Conservation (phyloP, 1,140 invertebrate species). For the Saxidomus purpurata region DNA sequence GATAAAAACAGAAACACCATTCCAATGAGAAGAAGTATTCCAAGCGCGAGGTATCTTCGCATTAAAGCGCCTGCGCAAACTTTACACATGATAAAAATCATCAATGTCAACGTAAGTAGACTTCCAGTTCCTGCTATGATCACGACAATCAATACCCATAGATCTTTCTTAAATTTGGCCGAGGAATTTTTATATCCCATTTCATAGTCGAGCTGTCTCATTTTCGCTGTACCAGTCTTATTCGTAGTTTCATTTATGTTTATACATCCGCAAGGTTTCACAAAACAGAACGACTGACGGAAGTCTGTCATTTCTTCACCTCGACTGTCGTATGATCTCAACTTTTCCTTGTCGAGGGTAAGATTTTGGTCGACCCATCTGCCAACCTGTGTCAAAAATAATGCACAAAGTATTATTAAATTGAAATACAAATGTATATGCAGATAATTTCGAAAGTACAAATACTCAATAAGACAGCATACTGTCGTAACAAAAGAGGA, state of each 20-base stretch:
- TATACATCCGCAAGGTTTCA: constrained; percentile 70
- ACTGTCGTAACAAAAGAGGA: no score
- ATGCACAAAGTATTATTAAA: no score
- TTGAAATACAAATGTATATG: no score
- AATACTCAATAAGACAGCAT: no score
- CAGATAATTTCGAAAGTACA: no score
- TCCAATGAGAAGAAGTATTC: constrained; percentile 87
- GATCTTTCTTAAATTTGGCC: constrained; percentile 72
- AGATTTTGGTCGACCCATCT: constrained; percentile 66
- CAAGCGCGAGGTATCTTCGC: constrained; percentile 88
- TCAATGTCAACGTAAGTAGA: constrained; percentile 86
- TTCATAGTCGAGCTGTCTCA: constrained; percentile 23
- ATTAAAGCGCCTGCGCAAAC: constrained; percentile 87
- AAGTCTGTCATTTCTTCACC: constrained; percentile 36
- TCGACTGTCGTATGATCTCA: constrained; percentile 67
- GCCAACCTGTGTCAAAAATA: constrained; percentile 69
- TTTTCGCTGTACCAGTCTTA: neutral
- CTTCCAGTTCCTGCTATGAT: constrained; percentile 74
- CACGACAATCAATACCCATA: constrained; percentile 78
- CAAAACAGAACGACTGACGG: constrained; percentile 62
- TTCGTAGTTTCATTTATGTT: constrained; percentile 53
- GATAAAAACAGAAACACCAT: constrained; percentile 87
- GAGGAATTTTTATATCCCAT: constrained; percentile 60
- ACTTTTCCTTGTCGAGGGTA: constrained; percentile 24
- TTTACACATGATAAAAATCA: constrained; percentile 87